These are phyloP conservation scores for Clamator glandarius DNA, from an alignment of 2,797 vertebrate species.

Conservation along the genomic window DNA sequence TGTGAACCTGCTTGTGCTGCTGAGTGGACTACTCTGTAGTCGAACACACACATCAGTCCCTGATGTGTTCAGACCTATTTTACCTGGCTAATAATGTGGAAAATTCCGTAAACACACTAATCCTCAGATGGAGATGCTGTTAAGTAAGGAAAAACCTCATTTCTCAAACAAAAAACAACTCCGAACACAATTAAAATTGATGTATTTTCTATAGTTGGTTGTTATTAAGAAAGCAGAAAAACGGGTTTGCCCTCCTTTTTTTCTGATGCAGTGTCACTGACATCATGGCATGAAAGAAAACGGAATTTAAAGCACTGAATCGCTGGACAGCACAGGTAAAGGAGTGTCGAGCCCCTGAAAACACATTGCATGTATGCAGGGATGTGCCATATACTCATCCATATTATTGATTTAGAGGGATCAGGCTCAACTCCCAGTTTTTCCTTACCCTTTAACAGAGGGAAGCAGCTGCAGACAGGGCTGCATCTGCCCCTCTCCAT, in stretches of 20 bases:
- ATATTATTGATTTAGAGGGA: rapidly evolving
- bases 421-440: too few species aligned
- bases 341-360: not conserved
- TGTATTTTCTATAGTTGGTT: not conserved
- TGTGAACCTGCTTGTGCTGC: too few species aligned
- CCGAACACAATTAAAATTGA: not conserved
- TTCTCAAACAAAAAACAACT: not conserved
- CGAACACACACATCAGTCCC: not conserved
- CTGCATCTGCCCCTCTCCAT: not conserved
- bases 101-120: not conserved
- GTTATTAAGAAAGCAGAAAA: not conserved
- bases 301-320: not conserved
- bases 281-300: not conserved
- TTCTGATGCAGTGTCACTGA: not conserved
- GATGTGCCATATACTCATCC: rapidly evolving
- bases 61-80: not conserved
- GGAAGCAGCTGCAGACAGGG: not conserved
- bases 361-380: too few species aligned
- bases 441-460: not conserved
- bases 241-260: rapidly evolving
- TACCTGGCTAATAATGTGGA: not conserved
- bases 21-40: not conserved
- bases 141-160: not conserved
- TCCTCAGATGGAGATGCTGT: not conserved
- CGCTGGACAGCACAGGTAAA: not conserved